Conservation (phyloP, 2,113 vertebrate species). For the Puma concolor region DNA sequence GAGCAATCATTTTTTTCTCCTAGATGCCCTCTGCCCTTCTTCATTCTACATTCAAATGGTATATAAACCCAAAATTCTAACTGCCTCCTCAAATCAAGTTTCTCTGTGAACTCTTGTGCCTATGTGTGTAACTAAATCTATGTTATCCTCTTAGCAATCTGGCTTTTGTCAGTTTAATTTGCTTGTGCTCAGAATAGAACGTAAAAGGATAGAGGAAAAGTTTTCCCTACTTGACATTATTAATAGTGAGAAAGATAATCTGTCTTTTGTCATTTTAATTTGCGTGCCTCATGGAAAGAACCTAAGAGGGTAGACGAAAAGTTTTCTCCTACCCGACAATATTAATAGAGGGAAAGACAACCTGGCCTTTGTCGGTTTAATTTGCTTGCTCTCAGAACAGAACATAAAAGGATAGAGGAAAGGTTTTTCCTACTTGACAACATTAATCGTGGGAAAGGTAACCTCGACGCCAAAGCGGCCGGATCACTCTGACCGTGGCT, state of each 20-base stretch:
- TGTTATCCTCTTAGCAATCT: background rate
- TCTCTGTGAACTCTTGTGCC: background rate
- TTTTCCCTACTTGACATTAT: too few species aligned
- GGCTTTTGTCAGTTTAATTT: background rate
- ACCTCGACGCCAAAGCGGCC: background rate
- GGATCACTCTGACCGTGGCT: too few species aligned
- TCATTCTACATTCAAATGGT: background rate
- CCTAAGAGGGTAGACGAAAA: background rate
- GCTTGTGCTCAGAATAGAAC: too few species aligned
- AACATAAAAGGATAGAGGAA: too few species aligned
- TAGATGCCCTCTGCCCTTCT: too few species aligned
- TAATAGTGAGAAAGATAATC: too few species aligned
- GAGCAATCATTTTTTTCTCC: background rate
- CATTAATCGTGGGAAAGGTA: too few species aligned
- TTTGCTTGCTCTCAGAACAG: too few species aligned
- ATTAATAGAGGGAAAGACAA: background rate
- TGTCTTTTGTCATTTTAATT: background rate
- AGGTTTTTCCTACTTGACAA: too few species aligned
- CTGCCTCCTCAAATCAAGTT: too few species aligned
- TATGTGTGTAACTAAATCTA: accelerated
- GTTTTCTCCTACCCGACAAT: too few species aligned
- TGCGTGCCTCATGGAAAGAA: background rate
- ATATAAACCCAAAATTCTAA: background rate
- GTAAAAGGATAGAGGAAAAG: background rate
- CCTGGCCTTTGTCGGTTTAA: too few species aligned